Conservation (phyloP, 2,888 invertebrate genomes). For the Cephus sareptanus region DNA sequence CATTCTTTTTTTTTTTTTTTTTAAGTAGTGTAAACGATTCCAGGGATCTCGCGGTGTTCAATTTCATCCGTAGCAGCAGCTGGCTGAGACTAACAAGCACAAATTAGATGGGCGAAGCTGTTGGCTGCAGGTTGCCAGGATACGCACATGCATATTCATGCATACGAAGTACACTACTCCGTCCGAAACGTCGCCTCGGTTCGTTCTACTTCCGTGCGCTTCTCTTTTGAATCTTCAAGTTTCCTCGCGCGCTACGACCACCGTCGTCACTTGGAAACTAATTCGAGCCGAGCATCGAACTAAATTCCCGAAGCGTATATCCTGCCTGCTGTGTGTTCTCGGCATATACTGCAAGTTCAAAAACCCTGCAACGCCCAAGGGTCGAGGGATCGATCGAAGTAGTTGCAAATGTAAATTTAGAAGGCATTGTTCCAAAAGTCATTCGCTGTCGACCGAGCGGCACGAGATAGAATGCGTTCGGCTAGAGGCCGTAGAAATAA, state of each 20-base stretch:
- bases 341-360: background rate
- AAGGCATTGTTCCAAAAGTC: background rate
- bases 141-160: background rate
- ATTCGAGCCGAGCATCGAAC: slow-evolving; percentile 5
- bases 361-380: background rate
- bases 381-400: background rate
- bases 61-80: slow-evolving; percentile 16
- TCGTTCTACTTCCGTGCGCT: background rate
- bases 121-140: slow-evolving; percentile 4
- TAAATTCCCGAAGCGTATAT: slow-evolving; percentile 3
- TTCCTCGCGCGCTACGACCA: background rate
- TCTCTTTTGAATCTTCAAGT: background rate
- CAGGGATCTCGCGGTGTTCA: slow-evolving; percentile 3
- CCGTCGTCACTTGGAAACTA: background rate
- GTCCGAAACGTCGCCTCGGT: background rate
- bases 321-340: background rate
- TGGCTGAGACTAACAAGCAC: slow-evolving; percentile 39
- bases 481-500: background rate
- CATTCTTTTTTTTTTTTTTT: background rate
- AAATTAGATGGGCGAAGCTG: slow-evolving; percentile 27
- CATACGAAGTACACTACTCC: background rate
- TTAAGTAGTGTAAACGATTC: background rate
- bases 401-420: background rate
- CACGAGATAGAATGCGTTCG: background rate
- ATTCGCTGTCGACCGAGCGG: background rate